A percentile compares a stretch with the other conserved stretches of the same genome.
Evolutionary conservation across 2,113 vertebrate species (phyloP).

Genomic region (Alethe diademata): DNA sequence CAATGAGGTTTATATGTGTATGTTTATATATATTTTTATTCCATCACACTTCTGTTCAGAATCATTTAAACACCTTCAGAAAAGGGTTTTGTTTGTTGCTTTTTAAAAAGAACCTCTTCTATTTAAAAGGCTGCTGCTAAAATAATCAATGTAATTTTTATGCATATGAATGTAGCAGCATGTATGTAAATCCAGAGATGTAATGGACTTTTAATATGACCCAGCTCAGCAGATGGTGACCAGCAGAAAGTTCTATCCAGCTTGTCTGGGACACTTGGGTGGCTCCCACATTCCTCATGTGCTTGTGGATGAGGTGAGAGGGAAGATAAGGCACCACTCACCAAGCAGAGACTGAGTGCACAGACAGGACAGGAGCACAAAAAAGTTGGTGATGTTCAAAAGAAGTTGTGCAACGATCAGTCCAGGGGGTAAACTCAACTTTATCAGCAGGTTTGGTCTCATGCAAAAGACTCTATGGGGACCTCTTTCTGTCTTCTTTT

Average conservation of each 20-base stretch:
- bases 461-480: neutral
- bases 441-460: neutral
- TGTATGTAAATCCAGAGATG: neutral
- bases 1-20: neutral
- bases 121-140: neutral
- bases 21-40: neutral
- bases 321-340: neutral
- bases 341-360: neutral
- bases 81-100: neutral
- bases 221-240: neutral
- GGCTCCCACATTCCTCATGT: accelerated
- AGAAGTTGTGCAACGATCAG: too few species aligned
- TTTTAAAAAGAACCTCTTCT: neutral
- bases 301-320: neutral
- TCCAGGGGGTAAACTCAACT: neutral
- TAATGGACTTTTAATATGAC: neutral
- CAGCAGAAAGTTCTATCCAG: neutral
- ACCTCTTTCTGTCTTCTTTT: neutral
- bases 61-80: neutral
- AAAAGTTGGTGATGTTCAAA: neutral
- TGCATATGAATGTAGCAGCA: neutral
- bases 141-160: neutral
- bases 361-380: neutral
- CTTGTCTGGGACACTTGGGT: neutral
- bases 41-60: neutral